Evolutionary conservation across 2,888 invertebrate species (phyloP), one percentile per base, ranked within the genome.

Genomic region (Acleris emargana): DNA sequence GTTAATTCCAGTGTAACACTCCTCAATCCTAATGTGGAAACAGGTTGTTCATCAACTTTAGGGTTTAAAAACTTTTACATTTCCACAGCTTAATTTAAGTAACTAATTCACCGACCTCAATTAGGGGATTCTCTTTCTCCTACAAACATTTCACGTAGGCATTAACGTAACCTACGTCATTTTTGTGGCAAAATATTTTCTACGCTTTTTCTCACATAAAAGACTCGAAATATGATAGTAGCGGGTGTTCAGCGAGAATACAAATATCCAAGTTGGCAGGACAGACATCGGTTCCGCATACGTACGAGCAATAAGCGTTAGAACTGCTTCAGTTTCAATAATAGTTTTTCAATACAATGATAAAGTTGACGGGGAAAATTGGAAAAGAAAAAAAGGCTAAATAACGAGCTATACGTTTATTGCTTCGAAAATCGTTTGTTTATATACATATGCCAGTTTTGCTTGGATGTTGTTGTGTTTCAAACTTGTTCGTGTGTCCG

Each of bases 241-340:
- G n/a, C n/a, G n/a, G n/a, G 55, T 20, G 42, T 18, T 42, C 52
- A 52, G 32, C 28, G 20, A 45, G 66, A 66, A 66, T 66, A 57
- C 55, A 49, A 67, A 67, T 28, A 62, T 16, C 53, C 52, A 13
- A 45, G 38, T 62, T 62, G 47, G 51, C 28, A 49, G 49, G 13
- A 18, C 38, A 38, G 43, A 62, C 60, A 67, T 70, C 54, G 53
- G 62, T 60, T 62, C 54, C 63, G 59, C 61, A 67, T 62, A 70
- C 42, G 59, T 61, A 66, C 58, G 67, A 64, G 47, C 58, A 54
- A 62, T 68, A 71, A 67, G 57, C 28, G 47, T 45, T 51, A 49
- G 53, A 58, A 57, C 51, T 32, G 55, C 18, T 54, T 28, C 54
- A 43, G 55, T 64, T 59, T 54, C 64, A 50, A 50, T 66, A 55